These are phyloP conservation scores for Selene dorsalis DNA, from an alignment of 2,797 vertebrate species.

Conservation along the genomic window DNA sequence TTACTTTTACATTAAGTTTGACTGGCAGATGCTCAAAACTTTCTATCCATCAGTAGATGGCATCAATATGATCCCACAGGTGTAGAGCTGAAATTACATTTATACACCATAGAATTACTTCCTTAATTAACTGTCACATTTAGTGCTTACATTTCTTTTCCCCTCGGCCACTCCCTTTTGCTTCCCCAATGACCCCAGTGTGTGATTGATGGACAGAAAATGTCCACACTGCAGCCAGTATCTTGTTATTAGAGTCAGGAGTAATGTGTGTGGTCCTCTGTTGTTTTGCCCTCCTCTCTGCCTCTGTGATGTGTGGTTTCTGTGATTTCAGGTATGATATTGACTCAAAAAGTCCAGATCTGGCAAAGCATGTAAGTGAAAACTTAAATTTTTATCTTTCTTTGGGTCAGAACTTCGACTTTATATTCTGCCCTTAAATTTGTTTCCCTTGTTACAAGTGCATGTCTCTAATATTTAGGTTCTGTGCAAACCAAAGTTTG, in stretches of 20 bases:
- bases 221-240: constrained; percentile 17
- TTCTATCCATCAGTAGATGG: constrained; percentile 50
- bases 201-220: constrained; percentile 48
- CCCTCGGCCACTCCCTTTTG: constrained; percentile 8
- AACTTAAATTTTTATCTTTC: not conserved
- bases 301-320: constrained; percentile 44
- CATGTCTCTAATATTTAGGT: constrained; percentile 69
- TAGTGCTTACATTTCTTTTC: constrained; percentile 31
- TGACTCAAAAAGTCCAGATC: constrained; percentile 95
- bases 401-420: constrained; percentile 4
- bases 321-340: constrained; percentile 90
- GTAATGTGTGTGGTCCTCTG: not conserved
- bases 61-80: constrained; percentile 54
- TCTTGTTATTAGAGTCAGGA: constrained; percentile 14
- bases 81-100: constrained; percentile 53
- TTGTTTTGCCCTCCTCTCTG: constrained; percentile 9
- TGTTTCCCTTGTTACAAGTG: constrained; percentile 27
- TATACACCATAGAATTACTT: constrained; percentile 64
- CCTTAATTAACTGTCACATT: constrained; percentile 65
- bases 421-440: not conserved
- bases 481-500: constrained; percentile 76
- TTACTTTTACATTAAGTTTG: constrained; percentile 77
- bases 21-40: constrained; percentile 70
- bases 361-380: constrained; percentile 94
- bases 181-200: constrained; percentile 38